Evolutionary conservation across 2,888 invertebrate genomes (phyloP).

Genomic region (Dusona sp.): DNA sequence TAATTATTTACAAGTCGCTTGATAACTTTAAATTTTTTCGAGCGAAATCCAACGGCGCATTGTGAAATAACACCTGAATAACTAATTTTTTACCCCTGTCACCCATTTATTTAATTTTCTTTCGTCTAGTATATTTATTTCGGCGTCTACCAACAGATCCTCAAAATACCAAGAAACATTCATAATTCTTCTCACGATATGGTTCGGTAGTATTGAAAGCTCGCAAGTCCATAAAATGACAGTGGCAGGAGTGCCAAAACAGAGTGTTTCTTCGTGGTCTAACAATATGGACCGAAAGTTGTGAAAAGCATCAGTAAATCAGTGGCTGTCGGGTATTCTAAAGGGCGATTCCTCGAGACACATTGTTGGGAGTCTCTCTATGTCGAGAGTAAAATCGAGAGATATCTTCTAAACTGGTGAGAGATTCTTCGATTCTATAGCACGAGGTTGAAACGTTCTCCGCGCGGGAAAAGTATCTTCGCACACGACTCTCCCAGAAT

Average conservation of each 20-base stretch:
- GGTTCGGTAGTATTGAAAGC: slow-evolving; percentile 24
- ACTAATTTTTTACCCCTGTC: neutral
- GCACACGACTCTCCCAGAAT: slow-evolving; percentile 52
- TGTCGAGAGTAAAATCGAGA: slow-evolving; percentile 20
- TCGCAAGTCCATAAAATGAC: slow-evolving; percentile 20
- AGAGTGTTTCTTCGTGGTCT: slow-evolving; percentile 12
- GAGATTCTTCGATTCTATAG: slow-evolving; percentile 35
- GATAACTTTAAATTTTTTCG: neutral
- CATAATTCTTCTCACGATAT: slow-evolving; percentile 26
- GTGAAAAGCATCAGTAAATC: slow-evolving; percentile 37
- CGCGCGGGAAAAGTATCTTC: slow-evolving; percentile 36
- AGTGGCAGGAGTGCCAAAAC: neutral
- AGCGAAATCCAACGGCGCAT: neutral
- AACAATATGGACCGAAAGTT: slow-evolving; percentile 35
- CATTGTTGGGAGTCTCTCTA: slow-evolving; percentile 19
- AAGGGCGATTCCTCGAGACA: slow-evolving; percentile 46
- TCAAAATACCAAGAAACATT: neutral
- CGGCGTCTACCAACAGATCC: neutral
- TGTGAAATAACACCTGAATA: neutral
- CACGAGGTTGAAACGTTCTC: slow-evolving; percentile 31
- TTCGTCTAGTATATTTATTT: neutral
- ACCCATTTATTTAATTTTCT: neutral
- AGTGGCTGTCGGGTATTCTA: slow-evolving; percentile 26
- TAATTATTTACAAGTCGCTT: neutral
- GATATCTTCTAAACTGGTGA: neutral